Percentiles rank a stretch among this genome's conserved stretches.
phyloP scores from a whole-genome alignment of 1,140 invertebrate genomes.

The Ips typographus region DNA sequence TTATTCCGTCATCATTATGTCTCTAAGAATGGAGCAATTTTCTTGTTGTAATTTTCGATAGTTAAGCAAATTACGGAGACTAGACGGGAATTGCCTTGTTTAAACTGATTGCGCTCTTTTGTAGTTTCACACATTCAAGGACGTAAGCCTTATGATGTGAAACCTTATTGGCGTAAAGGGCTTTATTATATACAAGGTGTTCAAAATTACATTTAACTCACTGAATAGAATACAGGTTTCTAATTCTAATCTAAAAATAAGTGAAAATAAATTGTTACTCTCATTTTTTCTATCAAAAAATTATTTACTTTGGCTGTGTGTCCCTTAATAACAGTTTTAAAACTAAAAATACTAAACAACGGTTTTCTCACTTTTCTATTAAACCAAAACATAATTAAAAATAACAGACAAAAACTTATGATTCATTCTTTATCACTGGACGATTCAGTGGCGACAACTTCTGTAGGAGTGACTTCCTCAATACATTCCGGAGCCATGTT shows the following conservation, averaged over 20 bases:
- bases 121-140: no score
- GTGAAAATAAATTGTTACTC: not conserved
- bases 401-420: not conserved
- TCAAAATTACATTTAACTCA: no score
- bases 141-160: no score
- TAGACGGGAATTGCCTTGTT: conserved; percentile 4
- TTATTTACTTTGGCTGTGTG: no score
- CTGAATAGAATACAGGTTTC: no score
- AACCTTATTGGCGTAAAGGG: no score
- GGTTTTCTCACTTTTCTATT: no score
- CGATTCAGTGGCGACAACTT: not conserved
- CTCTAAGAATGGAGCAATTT: conserved; percentile 8
- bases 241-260: not conserved
- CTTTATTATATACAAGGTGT: no score
- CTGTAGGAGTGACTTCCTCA: conserved; percentile 14
- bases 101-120: no score
- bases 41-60: conserved; percentile 17
- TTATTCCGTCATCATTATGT: not conserved
- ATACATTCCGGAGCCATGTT: conserved; percentile 8
- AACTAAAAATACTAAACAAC: no score
- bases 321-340: no score
- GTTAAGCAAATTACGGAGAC: conserved; percentile 16
- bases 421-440: not conserved
- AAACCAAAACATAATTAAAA: not conserved
- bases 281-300: not conserved